Base-by-base conservation (phyloP, 1,140 invertebrate genomes). In the Rhyzopertha dominica region DNA sequence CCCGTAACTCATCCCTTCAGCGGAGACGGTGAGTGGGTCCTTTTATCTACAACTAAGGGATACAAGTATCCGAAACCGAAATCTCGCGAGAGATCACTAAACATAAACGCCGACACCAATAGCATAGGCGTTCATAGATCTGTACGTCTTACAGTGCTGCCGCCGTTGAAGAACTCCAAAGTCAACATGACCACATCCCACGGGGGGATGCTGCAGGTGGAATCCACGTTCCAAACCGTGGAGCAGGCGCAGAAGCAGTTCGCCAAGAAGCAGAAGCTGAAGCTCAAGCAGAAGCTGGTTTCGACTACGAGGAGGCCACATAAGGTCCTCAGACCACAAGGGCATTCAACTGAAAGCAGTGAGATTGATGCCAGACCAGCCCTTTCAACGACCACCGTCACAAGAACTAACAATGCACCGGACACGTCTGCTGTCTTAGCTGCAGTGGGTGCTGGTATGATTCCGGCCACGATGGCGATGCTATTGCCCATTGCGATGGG, bases 381-480 rank as follows among this genome's bases (percentile, higher is more conserved):
- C n/a, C n/a, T n/a, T n/a, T n/a, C 17, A 8, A 5, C 43, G 1
- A 20, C 43, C 4, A 39, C 52, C 0, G 30, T 52, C 5, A 47
- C 51, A 19, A 46, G 44, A 16, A 45, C 38, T 4, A 23, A 44
- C 56, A 13, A 54, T 53, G 25, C 57, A 54, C 65, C 66, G 7
- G 74, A 78, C 58, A 70, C 69, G 39, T 74, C 78, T 2, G 79
- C 81, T 0, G 72, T 84, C 8, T 57, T 85, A 28, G 82, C 83
- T 5, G 84, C 83, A 3, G 81, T 85, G 4, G 78, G 82, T 2
- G 83, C 84, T 19, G 84, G 83, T 1, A 82, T 86, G 77, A 65
- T 87, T 22, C 84, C 84, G 12, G 84, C 83, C 0, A 84, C 83
- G 0, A 81, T 87, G 78, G 84, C 83, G 1, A 81, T 86, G 78